Conservation (phyloP, 2,113 vertebrate genomes). For the Elgaria multicarinata region DNA sequence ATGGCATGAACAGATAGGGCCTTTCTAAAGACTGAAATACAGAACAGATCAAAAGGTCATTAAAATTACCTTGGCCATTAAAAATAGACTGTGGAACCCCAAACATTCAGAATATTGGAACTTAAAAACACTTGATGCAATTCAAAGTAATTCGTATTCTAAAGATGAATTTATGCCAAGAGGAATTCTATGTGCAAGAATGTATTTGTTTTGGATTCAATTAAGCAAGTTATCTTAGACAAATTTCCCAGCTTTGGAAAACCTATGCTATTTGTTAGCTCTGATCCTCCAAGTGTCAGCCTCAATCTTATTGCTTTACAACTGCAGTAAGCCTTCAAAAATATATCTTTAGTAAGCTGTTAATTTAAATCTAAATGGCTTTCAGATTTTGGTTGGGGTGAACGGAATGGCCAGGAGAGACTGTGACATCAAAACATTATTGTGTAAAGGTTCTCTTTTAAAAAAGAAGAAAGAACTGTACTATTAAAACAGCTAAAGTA, state of each 20-base stretch:
- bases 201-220: constrained; percentile 52
- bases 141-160: constrained; percentile 52
- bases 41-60: constrained; percentile 37
- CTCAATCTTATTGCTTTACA: constrained; percentile 80
- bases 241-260: constrained; percentile 69
- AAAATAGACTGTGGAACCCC: constrained; percentile 49
- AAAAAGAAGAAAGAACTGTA: constrained; percentile 72
- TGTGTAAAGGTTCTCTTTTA: constrained; percentile 70
- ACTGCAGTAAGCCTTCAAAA: constrained; percentile 68
- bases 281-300: constrained; percentile 70
- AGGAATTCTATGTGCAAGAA: constrained; percentile 36
- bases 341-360: constrained; percentile 63
- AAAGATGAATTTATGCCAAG: constrained; percentile 21
- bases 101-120: constrained; percentile 62
- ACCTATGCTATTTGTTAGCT: constrained; percentile 69
- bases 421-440: constrained; percentile 75
- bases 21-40: constrained; percentile 39
- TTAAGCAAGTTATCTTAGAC: constrained; percentile 68
- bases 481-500: constrained; percentile 73
- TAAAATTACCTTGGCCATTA: constrained; percentile 45
- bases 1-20: constrained; percentile 27
- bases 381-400: constrained; percentile 72
- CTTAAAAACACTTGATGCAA: constrained; percentile 55
- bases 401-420: constrained; percentile 71
- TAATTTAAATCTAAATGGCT: constrained; percentile 76